Base-by-base conservation (phyloP, 1,140 invertebrate genomes). In the Drosophila ananassae region DNA sequence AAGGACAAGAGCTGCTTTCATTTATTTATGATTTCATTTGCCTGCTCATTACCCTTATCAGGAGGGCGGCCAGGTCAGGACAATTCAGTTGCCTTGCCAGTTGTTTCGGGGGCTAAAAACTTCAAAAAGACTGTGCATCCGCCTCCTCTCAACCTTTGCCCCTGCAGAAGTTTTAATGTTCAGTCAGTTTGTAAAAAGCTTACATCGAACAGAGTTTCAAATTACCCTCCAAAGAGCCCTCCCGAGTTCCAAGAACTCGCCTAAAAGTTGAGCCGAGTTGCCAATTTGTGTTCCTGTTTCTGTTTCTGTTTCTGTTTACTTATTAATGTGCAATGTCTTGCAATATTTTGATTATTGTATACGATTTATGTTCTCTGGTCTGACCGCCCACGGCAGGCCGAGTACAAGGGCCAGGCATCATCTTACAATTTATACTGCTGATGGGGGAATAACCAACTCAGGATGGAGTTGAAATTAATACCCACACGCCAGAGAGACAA, bases 301-400 rank as follows among this genome's bases (percentile, higher is more conserved):
- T 67, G 13, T 57, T 54, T 59, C 30, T 51, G 48, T 39, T 56
- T 56, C 52, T 67, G 13, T 57, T 54, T 59, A 51, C 61, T 73
- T 83, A 82, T 66, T 78, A 83, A 82, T 82, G 71, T 82, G 79
- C 79, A 82, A 75, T 77, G 71, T 59, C 57, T 60, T 79, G 79
- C 79, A 82, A 81, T 81, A 81, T 78, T 79, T 79, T 79, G 63
- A 83, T 83, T 82, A 75, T 75, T 83, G 75, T 78, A 66, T 69
- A 59, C 60, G 7, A 61, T 69, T 54, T 72, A 53, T 39, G 17
- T 12, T 9, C 10, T 9, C 32, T 10, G n/a, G 17, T 0, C 37
- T 30, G 50, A 47, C 59, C 59, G 59, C 77, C 60, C 79, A 60
- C 25, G 37, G 61, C 55, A 21, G 17, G 17, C 17, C 17, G 17